Evolutionary conservation across 2,797 vertebrate species (phyloP).

Genomic region (Dallia pectoralis): DNA sequence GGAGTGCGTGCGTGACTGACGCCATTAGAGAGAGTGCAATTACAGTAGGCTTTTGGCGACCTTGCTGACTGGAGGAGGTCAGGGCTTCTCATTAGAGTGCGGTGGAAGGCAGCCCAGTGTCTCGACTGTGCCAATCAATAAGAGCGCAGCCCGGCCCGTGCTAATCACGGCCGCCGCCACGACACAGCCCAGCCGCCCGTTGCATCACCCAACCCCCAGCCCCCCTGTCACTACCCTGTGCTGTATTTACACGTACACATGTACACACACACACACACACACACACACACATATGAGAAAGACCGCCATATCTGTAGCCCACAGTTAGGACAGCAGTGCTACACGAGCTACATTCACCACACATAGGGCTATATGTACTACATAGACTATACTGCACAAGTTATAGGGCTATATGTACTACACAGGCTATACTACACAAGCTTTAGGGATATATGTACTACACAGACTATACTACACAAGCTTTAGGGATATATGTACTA

Average conservation of each 20-base stretch:
- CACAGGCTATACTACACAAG: too few species aligned
- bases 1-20: slow-evolving; percentile 78
- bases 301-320: slow-evolving; percentile 10
- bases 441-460: slow-evolving; percentile 6
- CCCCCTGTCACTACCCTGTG: not conserved
- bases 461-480: too few species aligned
- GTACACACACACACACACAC: slow-evolving; percentile 27
- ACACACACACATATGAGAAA: slow-evolving; percentile 9
- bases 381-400: not conserved
- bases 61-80: slow-evolving; percentile 84
- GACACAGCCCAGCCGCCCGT: slow-evolving; percentile 67
- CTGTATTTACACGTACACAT: slow-evolving; percentile 11
- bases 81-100: slow-evolving; percentile 83
- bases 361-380: too few species aligned
- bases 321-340: not conserved
- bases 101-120: slow-evolving; percentile 82
- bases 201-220: slow-evolving; percentile 32
- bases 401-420: not conserved
- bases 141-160: slow-evolving; percentile 70
- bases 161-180: slow-evolving; percentile 75
- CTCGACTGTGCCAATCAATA: slow-evolving; percentile 85
- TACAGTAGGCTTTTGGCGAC: slow-evolving; percentile 81
- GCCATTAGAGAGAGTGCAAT: slow-evolving; percentile 85
- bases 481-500: not conserved
- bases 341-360: too few species aligned